Base-by-base conservation (phyloP, 2,113 vertebrate species). In the Puntigrus tetrazona region DNA sequence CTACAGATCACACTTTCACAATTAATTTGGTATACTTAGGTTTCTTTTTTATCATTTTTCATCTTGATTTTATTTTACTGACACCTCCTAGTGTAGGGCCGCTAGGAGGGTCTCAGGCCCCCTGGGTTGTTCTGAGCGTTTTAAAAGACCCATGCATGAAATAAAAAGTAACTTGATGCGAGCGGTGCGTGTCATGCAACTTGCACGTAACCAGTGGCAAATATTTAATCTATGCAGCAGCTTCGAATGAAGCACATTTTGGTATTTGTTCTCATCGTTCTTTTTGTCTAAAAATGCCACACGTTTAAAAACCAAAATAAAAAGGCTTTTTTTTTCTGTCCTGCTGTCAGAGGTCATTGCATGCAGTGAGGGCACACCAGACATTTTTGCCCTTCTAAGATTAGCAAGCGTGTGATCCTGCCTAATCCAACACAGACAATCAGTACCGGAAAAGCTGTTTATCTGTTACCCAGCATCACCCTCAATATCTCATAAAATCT, bases 341-440 rank as follows among this genome's bases (percentile, higher is more conserved):
- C 61, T 47, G 50, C 55, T 47, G 2, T 80, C 61, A 79, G 52
- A 80, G 16, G 50, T 85, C 41, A 78, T 36, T 8, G 47, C 52
- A 50, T 55, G 70, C 67, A 80, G 65, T 3, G 34, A 61, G 52
- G 3, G 22, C 45, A 85, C 43, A 59, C 10, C 74, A 57, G 75
- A 70, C 61, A 85, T 79, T 81, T 85, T 57, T 59, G 31, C 41
- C 55, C 41, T 74, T 82, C 55, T 18, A 75, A 80, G 65, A 84
- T 84, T 69, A 78, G 61, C 74, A 41, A 78, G 18, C 4, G 13
- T 70, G 61, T 78, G 43, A 78, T 84, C 47, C 59, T 65, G 82
- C 18, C 38, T 84, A 38, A 84, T 84, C 73, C 75, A 78, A 25
- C 45, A 52, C 27, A 41, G 63, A 57, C 65, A 41, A 78, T 78